A percentile compares a stretch with the other conserved stretches of the same genome.
phyloP scores from a whole-genome alignment of 2,113 vertebrate genomes.

The Brachionichthys hirsutus region DNA sequence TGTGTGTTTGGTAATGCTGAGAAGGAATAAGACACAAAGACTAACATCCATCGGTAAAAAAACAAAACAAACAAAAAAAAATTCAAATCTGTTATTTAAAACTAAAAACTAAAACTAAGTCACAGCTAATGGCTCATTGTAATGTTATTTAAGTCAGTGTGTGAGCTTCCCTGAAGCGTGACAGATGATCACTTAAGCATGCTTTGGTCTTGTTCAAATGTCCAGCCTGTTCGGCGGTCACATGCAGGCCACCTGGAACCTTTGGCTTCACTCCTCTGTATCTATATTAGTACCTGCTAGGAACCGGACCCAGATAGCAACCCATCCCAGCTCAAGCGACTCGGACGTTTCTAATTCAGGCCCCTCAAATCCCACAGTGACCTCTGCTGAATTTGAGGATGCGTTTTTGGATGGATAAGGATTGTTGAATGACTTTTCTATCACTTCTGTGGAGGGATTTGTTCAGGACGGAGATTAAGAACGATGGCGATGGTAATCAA shows the following conservation, averaged over 20 bases:
- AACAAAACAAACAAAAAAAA: too few relatives aligned
- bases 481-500: too few relatives aligned
- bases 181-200: background rate
- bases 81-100: too few relatives aligned
- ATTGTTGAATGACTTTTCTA: too few relatives aligned
- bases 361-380: background rate
- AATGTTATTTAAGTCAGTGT: constrained; percentile 3
- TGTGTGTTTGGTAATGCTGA: too few relatives aligned
- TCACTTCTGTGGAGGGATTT: too few relatives aligned
- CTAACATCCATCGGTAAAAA: too few relatives aligned
- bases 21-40: too few relatives aligned
- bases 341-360: constrained; percentile 2
- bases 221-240: constrained; percentile 8
- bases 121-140: constrained; percentile 13
- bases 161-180: background rate
- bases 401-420: too few relatives aligned
- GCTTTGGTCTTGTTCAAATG: background rate
- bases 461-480: too few relatives aligned
- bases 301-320: background rate
- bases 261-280: background rate
- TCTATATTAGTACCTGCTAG: background rate
- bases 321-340: background rate
- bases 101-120: too few relatives aligned
- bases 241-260: background rate
- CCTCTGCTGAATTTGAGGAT: too few relatives aligned